Evolutionary conservation across 2,113 vertebrate species (phyloP), one percentile per base, ranked within the genome.

Genomic region (Australoheros scitulus): DNA sequence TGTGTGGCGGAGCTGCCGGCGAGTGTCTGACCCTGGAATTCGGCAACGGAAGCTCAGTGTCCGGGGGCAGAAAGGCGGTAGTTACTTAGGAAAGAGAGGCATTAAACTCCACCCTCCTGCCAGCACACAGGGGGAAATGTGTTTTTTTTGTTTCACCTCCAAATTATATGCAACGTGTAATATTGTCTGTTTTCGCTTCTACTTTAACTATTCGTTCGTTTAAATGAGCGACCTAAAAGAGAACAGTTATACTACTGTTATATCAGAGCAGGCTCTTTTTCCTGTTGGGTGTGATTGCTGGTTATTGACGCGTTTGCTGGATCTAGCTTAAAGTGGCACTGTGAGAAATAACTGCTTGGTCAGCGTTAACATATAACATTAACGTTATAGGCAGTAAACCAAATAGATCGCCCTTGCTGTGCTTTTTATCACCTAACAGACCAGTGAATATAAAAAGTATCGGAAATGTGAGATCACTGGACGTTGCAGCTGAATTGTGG

Each of bases 51-150:
- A 93, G 88, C 90, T 60, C 38, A 29, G 22, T 79, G 61, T 75
- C 91, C 90, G 86, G 84, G 65, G 76, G 47, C 78, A 75, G 56
- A 77, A 26, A 89, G 95, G 91, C 91, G 90, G 92, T 90, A 58
- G 83, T 81, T 56, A 52, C 65, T 65, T 64, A 2, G 89, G 74
- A 88, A 76, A 75, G 68, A 74, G 81, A 76, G 60, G 57, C 36
- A 7, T 26, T 15, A 76, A 76, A 89, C 93, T 79, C 94, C 92
- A 79, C 93, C 93, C 81, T 60, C 76, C 10, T 57, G n/a, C 9
- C 70, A 13, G 76, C 47, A 81, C 81, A 32, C 2, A 61, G 14
- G n/a, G 50, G 36, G n/a, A 41, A 52, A 75, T 24, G 2, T 10
- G 8, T 8, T 41, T 89, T 58, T 68, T n/a, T 34, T 6, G 6